Base-by-base conservation (phyloP, 2,113 vertebrate genomes). In the Fregata magnificens region DNA sequence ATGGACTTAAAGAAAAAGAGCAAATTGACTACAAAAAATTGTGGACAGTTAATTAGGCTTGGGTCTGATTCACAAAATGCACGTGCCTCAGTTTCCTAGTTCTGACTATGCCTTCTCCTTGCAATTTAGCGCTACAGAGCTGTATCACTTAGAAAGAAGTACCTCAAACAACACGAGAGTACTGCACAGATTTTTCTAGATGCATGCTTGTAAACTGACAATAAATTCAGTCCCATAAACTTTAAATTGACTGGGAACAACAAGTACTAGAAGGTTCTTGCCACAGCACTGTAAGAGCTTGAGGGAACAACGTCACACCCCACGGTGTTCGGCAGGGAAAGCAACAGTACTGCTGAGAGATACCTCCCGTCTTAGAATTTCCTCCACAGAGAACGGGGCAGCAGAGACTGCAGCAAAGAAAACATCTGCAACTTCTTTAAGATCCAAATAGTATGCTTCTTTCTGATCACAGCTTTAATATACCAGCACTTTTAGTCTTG, bases 311-410 rank as follows among this genome's bases (percentile, higher is more conserved):
- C 12, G 12, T 11, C 4, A 1, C 28, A 32, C 16, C 14, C 34
- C 13, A 10, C 0, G 2, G 19, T 4, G 7, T 18, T 49, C 2
- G 2, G 34, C 34, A 72, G 21, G 58, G 36, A 62, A 63, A 87
- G 40, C 21, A 92, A 36, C 5, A 71, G 21, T 31, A 55, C 20
- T 59, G 69, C n/a, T 72, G 63, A 76, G 50, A 79, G 16, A 28
- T 10, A 59, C 7, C 42, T 55, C 32, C 47, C 3, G 0, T 11
- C 58, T 53, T 7, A 0, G 58, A 44, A 73, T 24, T 55, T 73
- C 80, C 36, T 38, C 7, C 38, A 28, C 38, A 55, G 45, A 78
- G 50, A 81, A 59, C 0, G 1, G 14, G 16, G 58, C 21, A 67
- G 56, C 28, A 58, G 45, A 85, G 62, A 67, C 34, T 11, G 25